A percentile compares a stretch with the other conserved stretches of the same genome.
Conservation (phyloP, 2,797 vertebrate genomes). For the Gymnothorax javanicus region DNA sequence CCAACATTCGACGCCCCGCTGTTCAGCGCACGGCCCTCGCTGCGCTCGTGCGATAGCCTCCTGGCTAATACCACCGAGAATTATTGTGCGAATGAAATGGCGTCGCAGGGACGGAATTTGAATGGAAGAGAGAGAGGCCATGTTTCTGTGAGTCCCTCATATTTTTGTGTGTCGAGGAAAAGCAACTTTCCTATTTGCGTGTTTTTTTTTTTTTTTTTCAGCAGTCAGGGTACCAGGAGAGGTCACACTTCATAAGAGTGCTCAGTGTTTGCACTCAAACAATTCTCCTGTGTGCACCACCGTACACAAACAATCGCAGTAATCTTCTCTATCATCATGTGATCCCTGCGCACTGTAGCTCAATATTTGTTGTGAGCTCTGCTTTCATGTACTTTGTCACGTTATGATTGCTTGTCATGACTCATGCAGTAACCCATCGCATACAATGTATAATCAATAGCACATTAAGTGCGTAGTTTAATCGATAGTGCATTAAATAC, state of each 20-base stretch:
- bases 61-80: not conserved
- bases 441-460: not conserved
- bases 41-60: not conserved
- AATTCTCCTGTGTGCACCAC: not conserved
- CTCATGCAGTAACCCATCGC: not conserved
- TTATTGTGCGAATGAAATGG: not conserved
- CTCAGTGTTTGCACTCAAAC: not conserved
- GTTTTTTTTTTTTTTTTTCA: too few relatives aligned
- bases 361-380: too few relatives aligned
- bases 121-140: not conserved
- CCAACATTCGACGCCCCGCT: not conserved
- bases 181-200: not conserved
- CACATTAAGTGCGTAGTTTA: not conserved
- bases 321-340: not conserved
- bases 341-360: not conserved
- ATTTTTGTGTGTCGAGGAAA: not conserved
- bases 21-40: not conserved
- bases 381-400: not conserved
- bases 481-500: not conserved
- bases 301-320: not conserved
- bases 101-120: not conserved
- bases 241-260: not conserved
- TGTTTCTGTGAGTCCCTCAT: not conserved
- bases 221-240: not conserved
- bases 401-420: not conserved